Evolutionary conservation across 2,113 vertebrate genomes (phyloP).

Genomic region (Ophthalmolycus amberensis): DNA sequence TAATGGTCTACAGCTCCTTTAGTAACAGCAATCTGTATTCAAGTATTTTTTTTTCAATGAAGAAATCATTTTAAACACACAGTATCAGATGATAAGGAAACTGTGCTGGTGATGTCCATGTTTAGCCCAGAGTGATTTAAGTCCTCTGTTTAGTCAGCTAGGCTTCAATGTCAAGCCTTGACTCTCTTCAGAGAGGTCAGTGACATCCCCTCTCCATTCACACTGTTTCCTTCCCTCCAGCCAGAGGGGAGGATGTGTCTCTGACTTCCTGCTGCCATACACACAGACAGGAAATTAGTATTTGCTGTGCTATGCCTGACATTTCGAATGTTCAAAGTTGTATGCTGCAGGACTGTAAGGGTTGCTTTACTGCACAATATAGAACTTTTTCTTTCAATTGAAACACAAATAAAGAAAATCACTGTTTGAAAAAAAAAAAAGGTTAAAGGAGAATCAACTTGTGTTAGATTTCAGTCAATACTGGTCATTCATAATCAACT

Average conservation of each 20-base stretch:
- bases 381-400: background rate
- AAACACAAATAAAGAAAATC: slow-evolving; percentile 8
- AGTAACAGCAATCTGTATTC: background rate
- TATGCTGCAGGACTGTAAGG: slow-evolving; percentile 39
- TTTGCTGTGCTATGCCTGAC: slow-evolving; percentile 76
- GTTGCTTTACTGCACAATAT: background rate
- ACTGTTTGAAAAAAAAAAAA: background rate
- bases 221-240: slow-evolving; percentile 80
- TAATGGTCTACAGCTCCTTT: background rate
- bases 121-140: slow-evolving; percentile 50
- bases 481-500: background rate
- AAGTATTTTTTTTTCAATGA: background rate
- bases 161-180: slow-evolving; percentile 81
- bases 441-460: background rate
- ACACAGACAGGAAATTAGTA: slow-evolving; percentile 81
- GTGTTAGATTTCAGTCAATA: background rate
- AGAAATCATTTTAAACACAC: background rate
- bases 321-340: slow-evolving; percentile 64
- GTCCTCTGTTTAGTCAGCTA: slow-evolving; percentile 74
- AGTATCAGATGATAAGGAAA: background rate
- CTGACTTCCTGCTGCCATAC: slow-evolving; percentile 80
- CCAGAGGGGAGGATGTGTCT: slow-evolving; percentile 80
- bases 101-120: slow-evolving; percentile 26
- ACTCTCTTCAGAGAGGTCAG: slow-evolving; percentile 78
- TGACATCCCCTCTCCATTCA: slow-evolving; percentile 78